Evolutionary conservation across 2,888 invertebrate species (phyloP).

Genomic region (Tupiocoris notatus): DNA sequence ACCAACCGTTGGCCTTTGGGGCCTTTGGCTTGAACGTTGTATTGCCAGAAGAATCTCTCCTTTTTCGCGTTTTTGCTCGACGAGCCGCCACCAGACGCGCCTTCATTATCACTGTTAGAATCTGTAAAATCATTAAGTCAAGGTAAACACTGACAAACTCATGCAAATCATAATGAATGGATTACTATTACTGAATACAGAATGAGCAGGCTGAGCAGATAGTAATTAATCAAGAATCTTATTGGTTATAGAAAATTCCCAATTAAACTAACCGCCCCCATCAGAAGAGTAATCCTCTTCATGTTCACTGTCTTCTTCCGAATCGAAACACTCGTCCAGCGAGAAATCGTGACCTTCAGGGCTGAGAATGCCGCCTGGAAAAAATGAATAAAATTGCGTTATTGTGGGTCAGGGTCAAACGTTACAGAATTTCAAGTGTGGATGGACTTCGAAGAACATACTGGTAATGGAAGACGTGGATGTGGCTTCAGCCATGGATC

Average conservation of each 20-base stretch:
- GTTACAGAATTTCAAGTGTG: background rate
- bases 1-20: conserved; percentile 90
- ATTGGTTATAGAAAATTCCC: background rate
- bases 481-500: conserved; percentile 78
- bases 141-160: too few species aligned
- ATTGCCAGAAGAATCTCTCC: conserved; percentile 95
- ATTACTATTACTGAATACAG: too few species aligned
- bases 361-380: conserved; percentile 69
- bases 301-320: conserved; percentile 82
- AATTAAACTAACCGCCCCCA: conserved; percentile 58
- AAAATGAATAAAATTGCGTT: background rate
- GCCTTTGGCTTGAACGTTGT: conserved; percentile 97
- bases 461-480: conserved; percentile 77
- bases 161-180: too few species aligned
- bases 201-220: too few species aligned
- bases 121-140: too few species aligned
- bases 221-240: background rate
- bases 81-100: conserved; percentile 46
- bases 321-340: conserved; percentile 80
- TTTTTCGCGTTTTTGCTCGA: conserved; percentile 59
- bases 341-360: conserved; percentile 77
- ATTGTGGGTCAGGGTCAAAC: background rate
- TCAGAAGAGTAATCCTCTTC: conserved; percentile 84
- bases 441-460: conserved; percentile 45
- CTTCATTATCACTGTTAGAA: conserved; percentile 53